Evolutionary conservation across 2,797 vertebrate species (phyloP).

Genomic region (Tympanoctomys barrerae): DNA sequence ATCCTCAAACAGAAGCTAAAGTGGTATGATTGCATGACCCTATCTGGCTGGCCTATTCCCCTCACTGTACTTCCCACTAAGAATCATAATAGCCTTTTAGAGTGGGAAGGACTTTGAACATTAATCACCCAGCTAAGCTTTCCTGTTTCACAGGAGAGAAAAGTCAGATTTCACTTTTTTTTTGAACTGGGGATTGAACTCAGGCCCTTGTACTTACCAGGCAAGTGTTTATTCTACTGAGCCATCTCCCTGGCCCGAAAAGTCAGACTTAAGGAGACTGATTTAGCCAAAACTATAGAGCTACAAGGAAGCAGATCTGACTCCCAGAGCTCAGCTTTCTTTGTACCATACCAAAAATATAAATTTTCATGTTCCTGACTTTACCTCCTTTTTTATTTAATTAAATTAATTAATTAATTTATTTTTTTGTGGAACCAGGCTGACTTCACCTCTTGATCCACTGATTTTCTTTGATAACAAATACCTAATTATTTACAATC

Average conservation of each 20-base stretch:
- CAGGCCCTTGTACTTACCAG: no score
- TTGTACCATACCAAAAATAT: constrained; percentile 2
- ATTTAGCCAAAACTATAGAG: constrained; percentile 12
- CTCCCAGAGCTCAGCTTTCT: background rate
- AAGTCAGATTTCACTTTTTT: background rate
- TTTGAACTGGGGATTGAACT: no score
- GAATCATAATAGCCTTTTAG: background rate
- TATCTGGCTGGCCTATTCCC: background rate
- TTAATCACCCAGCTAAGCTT: background rate
- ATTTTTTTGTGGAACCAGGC: no score
- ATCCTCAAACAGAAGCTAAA: background rate
- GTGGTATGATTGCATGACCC: background rate
- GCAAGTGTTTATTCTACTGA: no score
- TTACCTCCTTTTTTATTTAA: background rate
- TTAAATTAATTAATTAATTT: no score
- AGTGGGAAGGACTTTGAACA: background rate
- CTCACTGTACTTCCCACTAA: background rate
- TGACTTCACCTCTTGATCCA: constrained; percentile 8
- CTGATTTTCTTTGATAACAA: constrained; percentile 45
- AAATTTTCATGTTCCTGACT: background rate
- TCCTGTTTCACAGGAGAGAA: constrained; percentile 28
- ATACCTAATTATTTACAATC: constrained; percentile 18
- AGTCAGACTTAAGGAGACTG: background rate
- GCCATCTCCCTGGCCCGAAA: background rate
- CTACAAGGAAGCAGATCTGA: background rate